Conservation (phyloP, 1,140 invertebrate species). For the Drosophila navojoa region DNA sequence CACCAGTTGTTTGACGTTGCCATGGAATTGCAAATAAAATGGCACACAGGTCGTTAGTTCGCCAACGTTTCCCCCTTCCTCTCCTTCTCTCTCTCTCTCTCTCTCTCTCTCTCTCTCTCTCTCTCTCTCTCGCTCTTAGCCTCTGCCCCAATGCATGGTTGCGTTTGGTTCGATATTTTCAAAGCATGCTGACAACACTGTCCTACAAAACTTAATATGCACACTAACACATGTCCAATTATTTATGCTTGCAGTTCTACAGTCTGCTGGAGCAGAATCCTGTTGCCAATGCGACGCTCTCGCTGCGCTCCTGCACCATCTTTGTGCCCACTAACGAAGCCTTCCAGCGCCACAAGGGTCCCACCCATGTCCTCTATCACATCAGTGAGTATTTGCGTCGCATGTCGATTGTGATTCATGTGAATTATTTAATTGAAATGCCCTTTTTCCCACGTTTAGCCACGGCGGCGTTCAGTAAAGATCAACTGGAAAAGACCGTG, state of each 20-base stretch:
- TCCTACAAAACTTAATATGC: slow-evolving; percentile 32
- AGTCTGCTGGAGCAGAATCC: slow-evolving; percentile 87
- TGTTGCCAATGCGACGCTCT: slow-evolving; percentile 88
- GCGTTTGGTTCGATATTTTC: slow-evolving; percentile 43
- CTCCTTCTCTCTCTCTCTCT: too few species aligned
- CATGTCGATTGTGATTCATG: neutral
- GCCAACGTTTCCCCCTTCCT: slow-evolving; percentile 31
- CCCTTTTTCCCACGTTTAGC: slow-evolving; percentile 84
- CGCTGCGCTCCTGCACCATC: slow-evolving; percentile 88
- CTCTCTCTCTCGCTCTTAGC: neutral
- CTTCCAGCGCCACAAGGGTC: slow-evolving; percentile 87
- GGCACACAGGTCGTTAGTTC: slow-evolving; percentile 43
- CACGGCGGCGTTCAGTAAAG: slow-evolving; percentile 88
- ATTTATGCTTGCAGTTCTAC: slow-evolving; percentile 88
- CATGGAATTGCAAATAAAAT: slow-evolving; percentile 52
- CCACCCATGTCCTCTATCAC: slow-evolving; percentile 89
- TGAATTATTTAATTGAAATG: slow-evolving; percentile 40
- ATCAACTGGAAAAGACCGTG: slow-evolving; percentile 87
- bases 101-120: too few species aligned
- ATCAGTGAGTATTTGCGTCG: slow-evolving; percentile 88
- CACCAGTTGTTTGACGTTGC: slow-evolving; percentile 70
- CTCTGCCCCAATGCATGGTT: slow-evolving; percentile 20
- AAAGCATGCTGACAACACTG: slow-evolving; percentile 35
- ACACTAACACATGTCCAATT: slow-evolving; percentile 45
- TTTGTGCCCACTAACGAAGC: slow-evolving; percentile 92